Evolutionary conservation across 2,797 vertebrate genomes (phyloP).

Genomic region (Pipistrellus pygmaeus): DNA sequence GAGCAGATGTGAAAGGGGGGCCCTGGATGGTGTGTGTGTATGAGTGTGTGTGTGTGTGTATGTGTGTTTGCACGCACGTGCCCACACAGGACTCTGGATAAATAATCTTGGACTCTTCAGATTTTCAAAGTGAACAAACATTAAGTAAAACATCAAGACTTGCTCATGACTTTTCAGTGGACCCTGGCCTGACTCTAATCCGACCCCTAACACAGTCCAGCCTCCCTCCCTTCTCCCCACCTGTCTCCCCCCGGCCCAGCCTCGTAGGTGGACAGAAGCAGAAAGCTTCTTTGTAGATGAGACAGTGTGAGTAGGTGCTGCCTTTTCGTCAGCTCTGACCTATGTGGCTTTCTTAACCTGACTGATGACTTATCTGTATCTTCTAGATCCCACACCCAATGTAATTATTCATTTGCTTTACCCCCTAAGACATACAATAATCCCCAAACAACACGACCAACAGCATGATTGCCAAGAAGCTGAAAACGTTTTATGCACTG

Average conservation of each 20-base stretch:
- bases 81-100: not conserved
- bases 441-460: not conserved
- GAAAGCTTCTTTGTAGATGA: too few species aligned
- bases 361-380: too few species aligned
- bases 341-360: too few species aligned
- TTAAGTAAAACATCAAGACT: not conserved
- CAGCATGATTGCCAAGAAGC: not conserved
- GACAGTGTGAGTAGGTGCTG: too few species aligned
- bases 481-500: not conserved
- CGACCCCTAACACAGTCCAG: accelerated
- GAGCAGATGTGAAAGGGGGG: not conserved
- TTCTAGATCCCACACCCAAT: too few species aligned
- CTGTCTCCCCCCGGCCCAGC: not conserved
- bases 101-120: not conserved
- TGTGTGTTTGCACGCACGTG: too few species aligned
- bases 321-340: too few species aligned
- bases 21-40: too few species aligned
- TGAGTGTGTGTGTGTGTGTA: accelerated
- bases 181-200: not conserved
- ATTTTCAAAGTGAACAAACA: not conserved
- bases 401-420: too few species aligned
- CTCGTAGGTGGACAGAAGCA: not conserved
- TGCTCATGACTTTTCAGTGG: too few species aligned
- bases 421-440: too few species aligned
- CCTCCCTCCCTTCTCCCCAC: not conserved